phyloP scores from a whole-genome alignment of 1,140 invertebrate genomes.

The Pseudomyrmex concolor region DNA sequence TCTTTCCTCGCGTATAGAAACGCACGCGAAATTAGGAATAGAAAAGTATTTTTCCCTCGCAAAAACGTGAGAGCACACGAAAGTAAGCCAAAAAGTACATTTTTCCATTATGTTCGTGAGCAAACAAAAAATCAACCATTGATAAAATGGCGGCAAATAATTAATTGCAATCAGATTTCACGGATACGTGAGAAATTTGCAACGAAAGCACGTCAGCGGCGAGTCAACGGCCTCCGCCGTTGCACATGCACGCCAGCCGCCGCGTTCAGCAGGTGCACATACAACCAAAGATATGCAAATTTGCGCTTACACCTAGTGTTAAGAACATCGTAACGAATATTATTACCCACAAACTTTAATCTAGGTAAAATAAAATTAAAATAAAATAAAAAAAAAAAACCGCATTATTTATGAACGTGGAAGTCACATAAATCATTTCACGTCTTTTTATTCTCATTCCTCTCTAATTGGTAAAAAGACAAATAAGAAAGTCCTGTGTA shows the following conservation, averaged over 20 bases:
- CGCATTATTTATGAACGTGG: too few species aligned
- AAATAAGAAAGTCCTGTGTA: background rate
- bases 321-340: background rate
- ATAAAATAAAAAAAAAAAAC: too few species aligned
- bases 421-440: too few species aligned
- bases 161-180: constrained; percentile 26
- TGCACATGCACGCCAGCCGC: constrained; percentile 3
- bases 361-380: background rate
- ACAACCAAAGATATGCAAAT: constrained; percentile 22
- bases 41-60: too few species aligned
- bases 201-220: constrained; percentile 11
- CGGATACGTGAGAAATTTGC: constrained; percentile 26
- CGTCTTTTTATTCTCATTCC: too few species aligned
- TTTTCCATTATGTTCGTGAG: background rate
- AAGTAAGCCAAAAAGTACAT: background rate
- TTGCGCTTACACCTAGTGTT: background rate
- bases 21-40: background rate
- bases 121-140: background rate
- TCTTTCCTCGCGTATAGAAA: background rate
- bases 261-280: constrained; percentile 27
- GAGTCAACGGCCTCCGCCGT: constrained; percentile 31
- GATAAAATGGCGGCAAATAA: background rate
- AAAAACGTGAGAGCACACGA: too few species aligned
- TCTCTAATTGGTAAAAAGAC: constrained; percentile 2
- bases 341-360: background rate